Evolutionary conservation across 30 jellyfish, hydroid and myxozoan genomes (phyloP), one percentile per base, ranked within the genome.

Genomic region (Phacellophora camtschatica): DNA sequence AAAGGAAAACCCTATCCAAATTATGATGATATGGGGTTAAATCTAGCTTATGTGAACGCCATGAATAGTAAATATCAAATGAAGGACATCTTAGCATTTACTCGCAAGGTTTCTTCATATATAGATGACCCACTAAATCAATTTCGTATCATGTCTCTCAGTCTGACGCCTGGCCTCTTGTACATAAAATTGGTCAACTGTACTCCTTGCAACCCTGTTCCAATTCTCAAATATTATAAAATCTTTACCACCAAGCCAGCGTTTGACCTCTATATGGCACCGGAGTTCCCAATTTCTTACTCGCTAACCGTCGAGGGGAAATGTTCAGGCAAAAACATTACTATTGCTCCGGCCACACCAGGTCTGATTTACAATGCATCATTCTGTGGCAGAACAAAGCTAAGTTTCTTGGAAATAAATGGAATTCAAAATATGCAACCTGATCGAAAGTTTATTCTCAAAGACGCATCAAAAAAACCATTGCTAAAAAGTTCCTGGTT

Each of bases 401-500:
- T 56, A 1, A 50, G 61, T 51, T 70, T 57, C 53, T 54, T 63
- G 8, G 24, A 58, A 20, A 28, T 41, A 16, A 30, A 25, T 46
- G 79, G 81, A 28, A 28, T 66, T 13, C 31, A 37, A 6, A 84
- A 43, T 29, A 16, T 74, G 41, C 82, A 58, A 27, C 45, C 83
- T 19, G 88, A 35, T 5, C 28, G 31, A 20, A 71, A 70, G 28
- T 24, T 84, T n/a, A 65, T 46, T 2, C 71, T 84, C 15, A 48
- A 62, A 19, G 72, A 42, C 20, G 77, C 46, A 13, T n/a, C 71
- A 5, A 20, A 41, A 6, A 72, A 82, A 25, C 84, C 62, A 0
- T 68, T 92, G 66, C 95, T 96, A 9, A 8, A 37, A 1, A 62
- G 71, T 62, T 86, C 96, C 28, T 92, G 96, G 96, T 59, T 85